Base-by-base conservation (phyloP, 2,797 vertebrate species). In the Pyrocephalus nanus region DNA sequence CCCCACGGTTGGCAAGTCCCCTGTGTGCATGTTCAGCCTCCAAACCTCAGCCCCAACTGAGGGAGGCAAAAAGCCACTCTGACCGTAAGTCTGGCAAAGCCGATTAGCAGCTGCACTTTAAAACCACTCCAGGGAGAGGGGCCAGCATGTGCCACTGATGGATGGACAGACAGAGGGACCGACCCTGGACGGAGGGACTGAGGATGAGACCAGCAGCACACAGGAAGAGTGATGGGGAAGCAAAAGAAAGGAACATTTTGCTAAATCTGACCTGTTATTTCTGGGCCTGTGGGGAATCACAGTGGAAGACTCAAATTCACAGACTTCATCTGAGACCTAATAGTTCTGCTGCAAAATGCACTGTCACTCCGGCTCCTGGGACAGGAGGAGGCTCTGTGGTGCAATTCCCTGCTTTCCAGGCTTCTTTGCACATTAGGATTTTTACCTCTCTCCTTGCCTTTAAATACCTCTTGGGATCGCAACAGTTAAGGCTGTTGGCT, bases 51-150 rank as follows among this genome's bases (percentile, higher is more conserved):
- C 64, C 79, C 92, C 57, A 5, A 93, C 92, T 80, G 91, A 96
- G 96, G 91, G 93, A 96, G 90, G 93, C 69, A 95, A 87, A 97
- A 97, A 96, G 95, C 96, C 94, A 93, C 96, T 94, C 70, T 91
- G 96, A 98, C 98, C 98, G 91, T 98, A 99, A 99, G 98, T 98
- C 98, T 98, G 98, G 86, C 94, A 98, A 98, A 99, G 99, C 98
- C 93, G 98, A 99, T 99, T 99, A 99, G 98, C 98, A 98, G 99
- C 98, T 98, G 98, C 97, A 98, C 98, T 98, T 98, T 97, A 98
- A 98, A 98, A 97, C 97, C 92, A 22, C 94, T 81, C 95, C 55
- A 55, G 97, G 98, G 98, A 98, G 96, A 92, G 90, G 36, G 95
- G 53, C 62, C 74, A 83, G 79, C 6, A 1, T 1, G 1, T 40